phyloP scores from a whole-genome alignment of 1,140 invertebrate species.

The Atta cephalotes region DNA sequence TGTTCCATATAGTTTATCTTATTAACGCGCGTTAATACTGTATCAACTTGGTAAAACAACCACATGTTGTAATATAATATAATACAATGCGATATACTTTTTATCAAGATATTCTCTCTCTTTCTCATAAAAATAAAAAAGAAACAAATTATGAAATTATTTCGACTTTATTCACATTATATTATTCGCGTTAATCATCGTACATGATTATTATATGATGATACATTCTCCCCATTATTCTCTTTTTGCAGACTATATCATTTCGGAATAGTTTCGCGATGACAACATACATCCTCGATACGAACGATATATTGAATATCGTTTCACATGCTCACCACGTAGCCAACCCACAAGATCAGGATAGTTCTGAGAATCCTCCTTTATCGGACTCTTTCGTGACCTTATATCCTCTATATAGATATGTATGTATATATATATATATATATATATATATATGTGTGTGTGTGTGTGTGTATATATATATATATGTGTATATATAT shows the following conservation, averaged over 20 bases:
- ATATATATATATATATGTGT: too few species aligned
- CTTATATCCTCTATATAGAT: conserved; percentile 66
- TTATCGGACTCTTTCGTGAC: conserved; percentile 70
- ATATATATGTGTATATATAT: too few species aligned
- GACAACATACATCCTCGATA: conserved; percentile 77
- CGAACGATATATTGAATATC: conserved; percentile 84
- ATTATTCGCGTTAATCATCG: conserved; percentile 22
- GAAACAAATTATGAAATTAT: background rate
- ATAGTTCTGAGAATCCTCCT: conserved; percentile 43
- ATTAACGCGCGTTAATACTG: background rate
- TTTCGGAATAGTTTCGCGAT: conserved; percentile 81
- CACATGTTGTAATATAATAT: background rate
- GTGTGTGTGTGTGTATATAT: too few species aligned
- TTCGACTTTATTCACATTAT: conserved; percentile 40
- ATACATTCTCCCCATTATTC: conserved; percentile 55
- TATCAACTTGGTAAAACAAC: background rate
- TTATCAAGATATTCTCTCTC: background rate
- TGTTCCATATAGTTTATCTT: background rate
- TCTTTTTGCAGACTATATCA: conserved; percentile 75
- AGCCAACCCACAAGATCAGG: conserved; percentile 75
- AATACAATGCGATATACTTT: background rate
- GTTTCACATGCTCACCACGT: conserved; percentile 84
- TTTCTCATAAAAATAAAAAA: background rate
- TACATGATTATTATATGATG: conserved; percentile 2
- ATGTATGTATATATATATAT: too few species aligned